A percentile compares a stretch with the other conserved stretches of the same genome.
These are phyloP conservation scores for Calephelis virginiensis DNA, from an alignment of 1,140 invertebrate genomes.

Conservation along the genomic window DNA sequence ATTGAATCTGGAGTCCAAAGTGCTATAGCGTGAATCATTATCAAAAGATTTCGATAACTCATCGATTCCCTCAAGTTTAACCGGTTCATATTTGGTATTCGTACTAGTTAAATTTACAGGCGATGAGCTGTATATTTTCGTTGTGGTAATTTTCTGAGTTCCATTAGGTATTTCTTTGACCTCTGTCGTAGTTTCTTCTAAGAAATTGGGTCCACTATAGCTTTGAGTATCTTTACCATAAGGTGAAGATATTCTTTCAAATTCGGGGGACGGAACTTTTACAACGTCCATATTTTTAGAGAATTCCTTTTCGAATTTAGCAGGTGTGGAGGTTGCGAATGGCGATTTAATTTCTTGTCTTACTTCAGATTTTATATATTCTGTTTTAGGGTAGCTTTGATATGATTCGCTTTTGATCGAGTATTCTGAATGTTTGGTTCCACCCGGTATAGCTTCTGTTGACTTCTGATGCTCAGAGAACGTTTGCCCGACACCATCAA, in stretches of 20 bases:
- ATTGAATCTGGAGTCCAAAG: slow-evolving; percentile 66
- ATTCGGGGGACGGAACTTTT: slow-evolving; percentile 60
- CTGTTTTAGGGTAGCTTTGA: slow-evolving; percentile 57
- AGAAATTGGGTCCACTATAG: slow-evolving; percentile 68
- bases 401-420: slow-evolving; percentile 68
- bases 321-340: slow-evolving; percentile 61
- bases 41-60: slow-evolving; percentile 70
- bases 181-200: slow-evolving; percentile 73
- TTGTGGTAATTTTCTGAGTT: slow-evolving; percentile 74
- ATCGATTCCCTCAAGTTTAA: slow-evolving; percentile 70
- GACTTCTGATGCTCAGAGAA: slow-evolving; percentile 66
- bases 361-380: slow-evolving; percentile 52
- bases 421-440: slow-evolving; percentile 61
- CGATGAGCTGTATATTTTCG: slow-evolving; percentile 75
- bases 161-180: slow-evolving; percentile 76
- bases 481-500: slow-evolving; percentile 62
- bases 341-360: slow-evolving; percentile 63
- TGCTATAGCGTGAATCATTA: slow-evolving; percentile 68
- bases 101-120: slow-evolving; percentile 75
- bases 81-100: slow-evolving; percentile 71
- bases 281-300: slow-evolving; percentile 52
- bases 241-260: slow-evolving; percentile 61
- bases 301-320: slow-evolving; percentile 49
- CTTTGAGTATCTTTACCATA: slow-evolving; percentile 64
- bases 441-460: slow-evolving; percentile 63